Evolutionary conservation across 2,113 vertebrate genomes (phyloP), one percentile per base, ranked within the genome.

Genomic region (Mesoclemmys tuberculata): DNA sequence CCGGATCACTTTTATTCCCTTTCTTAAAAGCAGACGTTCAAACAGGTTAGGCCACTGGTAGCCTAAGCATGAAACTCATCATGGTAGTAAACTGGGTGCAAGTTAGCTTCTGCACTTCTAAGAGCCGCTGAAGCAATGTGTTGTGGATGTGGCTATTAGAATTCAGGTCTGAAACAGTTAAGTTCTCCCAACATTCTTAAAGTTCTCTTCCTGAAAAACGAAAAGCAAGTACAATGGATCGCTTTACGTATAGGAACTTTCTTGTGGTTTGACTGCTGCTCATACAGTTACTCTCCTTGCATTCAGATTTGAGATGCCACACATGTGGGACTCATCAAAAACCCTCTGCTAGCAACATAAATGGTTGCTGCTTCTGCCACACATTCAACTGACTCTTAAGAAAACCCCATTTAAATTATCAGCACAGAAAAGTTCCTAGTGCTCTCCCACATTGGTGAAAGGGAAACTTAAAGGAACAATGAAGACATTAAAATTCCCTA

Each of bases 251-350:
- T 1, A 5, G 26, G 75, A 71, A 77, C 49, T 44, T 44, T 21
- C 71, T 13, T 75, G 71, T 75, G 71, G 22, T 75, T 75, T 75
- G 71, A 26, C 71, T 75, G 64, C 51, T 38, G 2, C 79, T 71
- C 0, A 0, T 18, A 1, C 0, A 1, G 0, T 49, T 49, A 0
- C 54, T 80, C 54, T 85, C 9, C n/a, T 27, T 0, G 0, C 16
- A 13, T 31, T 75, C 10, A 26, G n/a, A 2, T 44, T 61, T 55
- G 79, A 87, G 58, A 48, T 61, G 75, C 61, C 0, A 2, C 19
- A 41, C 24, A 46, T 0, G 0, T 31, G 75, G 46, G 61, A 4
- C 87, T 79, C 89, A 52, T 38, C n/a, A 61, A 0, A 27, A n/a
- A 31, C 61, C 79, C 84, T 44, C 46, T 87, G 35, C 82, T 54